phyloP scores from a whole-genome alignment of 2,797 vertebrate species.

The Falco columbarius region DNA sequence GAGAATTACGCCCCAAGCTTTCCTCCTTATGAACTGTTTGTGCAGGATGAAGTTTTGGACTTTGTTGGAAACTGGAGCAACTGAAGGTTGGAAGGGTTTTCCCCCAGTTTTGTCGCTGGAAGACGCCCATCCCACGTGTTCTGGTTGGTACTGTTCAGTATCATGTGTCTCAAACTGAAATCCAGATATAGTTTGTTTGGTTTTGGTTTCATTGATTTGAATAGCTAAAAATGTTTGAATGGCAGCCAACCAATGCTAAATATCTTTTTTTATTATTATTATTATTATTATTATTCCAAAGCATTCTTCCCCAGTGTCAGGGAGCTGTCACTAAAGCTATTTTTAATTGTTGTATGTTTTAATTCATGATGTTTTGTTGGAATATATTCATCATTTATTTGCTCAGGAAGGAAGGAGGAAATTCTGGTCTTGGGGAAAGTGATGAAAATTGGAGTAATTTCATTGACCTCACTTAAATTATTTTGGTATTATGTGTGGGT shows the following conservation, averaged over 20 bases:
- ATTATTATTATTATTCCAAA: neutral
- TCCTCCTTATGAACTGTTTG: neutral
- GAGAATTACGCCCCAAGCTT: neutral
- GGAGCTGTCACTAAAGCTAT: conserved; percentile 49
- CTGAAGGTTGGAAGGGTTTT: neutral
- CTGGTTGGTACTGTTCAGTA: neutral
- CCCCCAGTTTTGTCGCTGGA: neutral
- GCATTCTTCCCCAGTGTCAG: neutral
- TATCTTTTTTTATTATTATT: neutral
- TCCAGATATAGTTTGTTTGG: neutral
- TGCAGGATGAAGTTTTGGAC: neutral
- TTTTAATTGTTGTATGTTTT: conserved; percentile 38
- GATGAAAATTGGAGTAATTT: conserved; percentile 45
- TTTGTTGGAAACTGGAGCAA: neutral
- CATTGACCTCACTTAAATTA: conserved; percentile 9
- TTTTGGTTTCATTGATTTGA: conserved; percentile 12
- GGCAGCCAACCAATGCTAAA: conserved; percentile 29
- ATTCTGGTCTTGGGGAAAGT: conserved; percentile 31
- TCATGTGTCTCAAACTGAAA: conserved; percentile 2
- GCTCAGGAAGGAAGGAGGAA: conserved; percentile 38
- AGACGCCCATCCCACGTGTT: neutral
- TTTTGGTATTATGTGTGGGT: neutral
- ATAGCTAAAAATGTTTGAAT: conserved; percentile 31
- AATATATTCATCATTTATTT: conserved; percentile 35
- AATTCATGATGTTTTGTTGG: conserved; percentile 33